Percentiles rank a stretch among this genome's conserved stretches.
Conservation (phyloP, 2,113 vertebrate genomes). For the Aegypius monachus region DNA sequence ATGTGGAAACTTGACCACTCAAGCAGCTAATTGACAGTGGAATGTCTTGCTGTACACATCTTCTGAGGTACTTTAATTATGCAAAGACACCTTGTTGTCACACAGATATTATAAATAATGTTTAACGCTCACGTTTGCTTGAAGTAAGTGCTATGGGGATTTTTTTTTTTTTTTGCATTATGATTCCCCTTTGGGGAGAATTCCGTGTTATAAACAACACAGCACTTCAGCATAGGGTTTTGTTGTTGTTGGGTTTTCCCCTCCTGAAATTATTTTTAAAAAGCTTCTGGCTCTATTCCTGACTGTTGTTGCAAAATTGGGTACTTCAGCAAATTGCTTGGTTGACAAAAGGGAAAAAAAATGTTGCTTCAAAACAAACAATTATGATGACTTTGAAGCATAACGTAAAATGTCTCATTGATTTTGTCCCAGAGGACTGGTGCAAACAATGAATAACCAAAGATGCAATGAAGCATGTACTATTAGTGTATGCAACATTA, state of each 20-base stretch:
- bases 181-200: neutral
- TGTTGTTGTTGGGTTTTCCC: neutral
- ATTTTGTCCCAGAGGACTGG: constrained; percentile 59
- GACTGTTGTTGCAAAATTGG: constrained; percentile 12
- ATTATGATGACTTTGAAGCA: constrained; percentile 64
- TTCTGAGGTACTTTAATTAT: constrained; percentile 56
- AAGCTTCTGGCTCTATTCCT: constrained; percentile 37
- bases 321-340: constrained; percentile 35
- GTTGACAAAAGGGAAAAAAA: constrained; percentile 31
- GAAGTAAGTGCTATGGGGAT: neutral
- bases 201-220: neutral
- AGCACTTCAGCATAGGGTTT: neutral
- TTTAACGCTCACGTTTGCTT: neutral
- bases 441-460: constrained; percentile 58
- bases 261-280: neutral
- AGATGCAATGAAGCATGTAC: constrained; percentile 13
- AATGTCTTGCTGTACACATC: constrained; percentile 26
- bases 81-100: constrained; percentile 41
- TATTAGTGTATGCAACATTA: constrained; percentile 48
- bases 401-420: constrained; percentile 59
- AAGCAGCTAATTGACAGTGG: constrained; percentile 49
- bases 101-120: constrained; percentile 1
- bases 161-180: neutral
- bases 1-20: constrained; percentile 15
- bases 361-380: constrained; percentile 46